Evolutionary conservation across 2,888 invertebrate genomes (phyloP).

Genomic region (Imbricaverruca yamaguchii): DNA sequence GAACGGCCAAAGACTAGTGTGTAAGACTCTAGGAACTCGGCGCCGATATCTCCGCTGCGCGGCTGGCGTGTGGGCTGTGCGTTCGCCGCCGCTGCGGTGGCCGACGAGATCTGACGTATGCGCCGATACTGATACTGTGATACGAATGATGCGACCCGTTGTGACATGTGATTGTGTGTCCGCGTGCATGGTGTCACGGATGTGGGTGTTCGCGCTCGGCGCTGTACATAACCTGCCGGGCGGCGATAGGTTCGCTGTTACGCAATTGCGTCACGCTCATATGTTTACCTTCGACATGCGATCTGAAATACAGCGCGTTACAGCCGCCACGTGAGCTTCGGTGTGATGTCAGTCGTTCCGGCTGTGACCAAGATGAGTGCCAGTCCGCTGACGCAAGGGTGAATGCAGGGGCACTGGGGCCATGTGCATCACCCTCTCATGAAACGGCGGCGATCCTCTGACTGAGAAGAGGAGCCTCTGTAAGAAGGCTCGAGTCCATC

Average conservation of each 20-base stretch:
- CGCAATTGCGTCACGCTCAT: not conserved
- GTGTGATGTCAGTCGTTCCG: no score
- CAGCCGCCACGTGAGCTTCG: not conserved
- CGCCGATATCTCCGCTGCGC: no score
- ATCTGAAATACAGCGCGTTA: not conserved
- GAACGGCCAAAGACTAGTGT: conserved; percentile 8
- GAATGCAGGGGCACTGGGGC: not conserved
- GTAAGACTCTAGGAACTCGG: not conserved
- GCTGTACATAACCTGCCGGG: not conserved
- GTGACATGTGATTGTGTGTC: not conserved
- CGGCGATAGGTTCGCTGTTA: not conserved
- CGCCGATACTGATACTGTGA: no score
- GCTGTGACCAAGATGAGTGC: no score
- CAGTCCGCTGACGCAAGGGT: no score
- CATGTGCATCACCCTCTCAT: no score
- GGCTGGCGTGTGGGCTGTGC: not conserved
- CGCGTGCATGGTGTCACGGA: not conserved
- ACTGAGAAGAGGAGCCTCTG: no score
- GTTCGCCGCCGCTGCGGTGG: no score
- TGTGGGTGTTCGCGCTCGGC: not conserved
- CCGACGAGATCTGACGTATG: no score
- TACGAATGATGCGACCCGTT: no score
- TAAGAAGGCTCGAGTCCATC: no score
- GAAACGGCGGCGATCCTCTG: no score
- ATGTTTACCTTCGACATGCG: not conserved